Conservation (phyloP, 2,113 vertebrate species). For the Phaetusa simplex region DNA sequence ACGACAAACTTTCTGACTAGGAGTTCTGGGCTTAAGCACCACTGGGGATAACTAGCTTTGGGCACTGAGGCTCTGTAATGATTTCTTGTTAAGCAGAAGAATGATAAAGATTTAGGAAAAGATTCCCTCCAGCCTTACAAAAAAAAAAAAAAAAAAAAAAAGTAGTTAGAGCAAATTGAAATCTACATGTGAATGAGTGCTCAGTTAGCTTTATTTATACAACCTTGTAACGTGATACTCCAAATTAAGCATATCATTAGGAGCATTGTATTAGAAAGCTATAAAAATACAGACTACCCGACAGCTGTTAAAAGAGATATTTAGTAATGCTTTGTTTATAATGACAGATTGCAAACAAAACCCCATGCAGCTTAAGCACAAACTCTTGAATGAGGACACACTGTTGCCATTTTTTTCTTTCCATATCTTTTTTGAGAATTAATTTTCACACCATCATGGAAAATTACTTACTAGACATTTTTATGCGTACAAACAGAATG, state of each 20-base stretch:
- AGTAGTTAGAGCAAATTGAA: background rate
- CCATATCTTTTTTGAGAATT: background rate
- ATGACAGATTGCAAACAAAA: background rate
- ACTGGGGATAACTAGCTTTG: background rate
- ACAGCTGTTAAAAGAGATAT: background rate
- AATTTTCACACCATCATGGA: background rate
- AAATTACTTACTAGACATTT: background rate
- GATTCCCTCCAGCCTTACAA: background rate
- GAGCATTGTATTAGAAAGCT: background rate
- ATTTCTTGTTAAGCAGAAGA: background rate
- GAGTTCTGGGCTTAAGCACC: background rate
- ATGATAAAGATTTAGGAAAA: background rate
- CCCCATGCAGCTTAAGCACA: background rate
- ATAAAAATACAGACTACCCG: background rate
- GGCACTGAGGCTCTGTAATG: background rate
- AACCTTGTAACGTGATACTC: background rate
- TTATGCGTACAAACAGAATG: background rate
- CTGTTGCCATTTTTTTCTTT: background rate
- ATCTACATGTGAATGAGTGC: background rate
- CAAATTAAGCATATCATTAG: background rate
- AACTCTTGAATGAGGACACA: background rate
- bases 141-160: background rate
- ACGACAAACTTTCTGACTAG: background rate
- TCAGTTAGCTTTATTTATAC: background rate
- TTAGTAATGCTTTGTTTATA: background rate